phyloP scores from a whole-genome alignment of 2,113 vertebrate species.

The Ifrita kowaldi region DNA sequence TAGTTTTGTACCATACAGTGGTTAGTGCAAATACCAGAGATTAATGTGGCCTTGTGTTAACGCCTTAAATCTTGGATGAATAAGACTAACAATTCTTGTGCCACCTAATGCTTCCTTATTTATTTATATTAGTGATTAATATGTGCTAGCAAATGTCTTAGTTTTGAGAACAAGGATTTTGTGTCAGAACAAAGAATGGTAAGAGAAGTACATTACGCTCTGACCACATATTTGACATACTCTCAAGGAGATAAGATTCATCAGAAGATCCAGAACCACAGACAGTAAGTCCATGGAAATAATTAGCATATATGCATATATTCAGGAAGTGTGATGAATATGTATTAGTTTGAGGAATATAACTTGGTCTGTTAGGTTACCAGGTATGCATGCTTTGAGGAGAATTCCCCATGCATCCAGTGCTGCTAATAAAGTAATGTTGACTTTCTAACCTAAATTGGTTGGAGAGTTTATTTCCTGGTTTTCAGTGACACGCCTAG shows the following conservation, averaged over 20 bases:
- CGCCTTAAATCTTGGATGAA: background rate
- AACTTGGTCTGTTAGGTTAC: background rate
- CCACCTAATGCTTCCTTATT: background rate
- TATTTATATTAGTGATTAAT: background rate
- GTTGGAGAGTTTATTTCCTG: background rate
- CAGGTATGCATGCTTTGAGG: background rate
- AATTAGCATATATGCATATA: background rate
- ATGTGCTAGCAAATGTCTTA: background rate
- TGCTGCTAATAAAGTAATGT: background rate
- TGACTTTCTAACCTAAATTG: background rate
- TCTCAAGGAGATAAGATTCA: background rate
- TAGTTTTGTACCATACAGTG: background rate
- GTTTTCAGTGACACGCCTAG: background rate
- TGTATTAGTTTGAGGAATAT: background rate
- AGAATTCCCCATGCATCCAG: background rate
- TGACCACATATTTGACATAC: background rate
- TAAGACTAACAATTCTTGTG: background rate
- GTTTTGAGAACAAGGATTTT: background rate
- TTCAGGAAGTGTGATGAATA: background rate
- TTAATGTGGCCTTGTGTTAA: background rate
- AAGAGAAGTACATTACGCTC: background rate
- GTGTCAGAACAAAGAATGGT: background rate
- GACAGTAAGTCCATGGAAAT: background rate
- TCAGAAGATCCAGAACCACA: background rate
- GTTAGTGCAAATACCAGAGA: background rate